These are phyloP conservation scores for Eueremaeus valkanovi DNA, from an alignment of 2,888 invertebrate genomes.

Conservation along the genomic window DNA sequence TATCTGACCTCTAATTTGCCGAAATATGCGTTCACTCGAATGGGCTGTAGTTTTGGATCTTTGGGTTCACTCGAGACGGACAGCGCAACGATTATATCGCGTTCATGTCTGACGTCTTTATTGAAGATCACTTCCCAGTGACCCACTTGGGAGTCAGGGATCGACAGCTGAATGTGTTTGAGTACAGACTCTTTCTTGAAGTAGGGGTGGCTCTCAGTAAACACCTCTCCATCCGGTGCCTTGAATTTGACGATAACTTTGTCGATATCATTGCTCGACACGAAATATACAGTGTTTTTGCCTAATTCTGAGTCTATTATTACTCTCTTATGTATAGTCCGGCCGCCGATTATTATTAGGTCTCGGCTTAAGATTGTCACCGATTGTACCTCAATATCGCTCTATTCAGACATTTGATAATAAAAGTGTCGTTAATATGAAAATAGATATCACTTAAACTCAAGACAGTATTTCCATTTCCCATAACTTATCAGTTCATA, in stretches of 20 bases:
- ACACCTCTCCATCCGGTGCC: slow-evolving; percentile 50
- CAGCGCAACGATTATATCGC: slow-evolving; percentile 55
- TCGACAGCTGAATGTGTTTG: neutral
- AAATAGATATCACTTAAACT: slow-evolving; percentile 43
- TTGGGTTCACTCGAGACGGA: slow-evolving; percentile 61
- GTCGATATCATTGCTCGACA: slow-evolving; percentile 40
- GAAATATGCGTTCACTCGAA: slow-evolving; percentile 56
- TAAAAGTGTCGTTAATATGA: slow-evolving; percentile 38
- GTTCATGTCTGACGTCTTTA: neutral
- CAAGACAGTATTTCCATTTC: too few species aligned
- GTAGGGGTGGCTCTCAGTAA: neutral
- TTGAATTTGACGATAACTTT: slow-evolving; percentile 35
- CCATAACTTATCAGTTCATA: too few species aligned
- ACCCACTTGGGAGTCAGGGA: neutral
- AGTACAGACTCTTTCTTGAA: neutral
- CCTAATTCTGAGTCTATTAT: slow-evolving; percentile 47
- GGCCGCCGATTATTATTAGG: slow-evolving; percentile 47
- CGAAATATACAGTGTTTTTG: slow-evolving; percentile 47
- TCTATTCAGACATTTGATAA: neutral
- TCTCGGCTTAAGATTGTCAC: neutral
- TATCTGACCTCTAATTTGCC: slow-evolving; percentile 47
- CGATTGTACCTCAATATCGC: slow-evolving; percentile 3
- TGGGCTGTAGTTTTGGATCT: slow-evolving; percentile 54
- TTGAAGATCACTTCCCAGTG: slow-evolving; percentile 2
- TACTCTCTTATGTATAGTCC: slow-evolving; percentile 45